Evolutionary conservation across 1,140 invertebrate genomes (phyloP).

Genomic region (Drosophila leontia): DNA sequence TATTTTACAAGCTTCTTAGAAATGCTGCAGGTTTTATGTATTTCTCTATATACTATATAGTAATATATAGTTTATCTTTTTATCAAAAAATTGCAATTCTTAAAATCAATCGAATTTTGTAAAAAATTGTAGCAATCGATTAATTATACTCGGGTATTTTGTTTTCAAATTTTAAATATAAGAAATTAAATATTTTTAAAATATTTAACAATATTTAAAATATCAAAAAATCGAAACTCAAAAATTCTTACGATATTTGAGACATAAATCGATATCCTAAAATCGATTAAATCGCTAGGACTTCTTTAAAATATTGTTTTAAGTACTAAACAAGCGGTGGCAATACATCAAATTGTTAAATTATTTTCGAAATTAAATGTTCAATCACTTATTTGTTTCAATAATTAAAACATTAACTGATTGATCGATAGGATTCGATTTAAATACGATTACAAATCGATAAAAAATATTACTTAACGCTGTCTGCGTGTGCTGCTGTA

Average conservation of each 20-base stretch:
- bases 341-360: not conserved
- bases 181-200: not conserved
- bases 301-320: too few species aligned
- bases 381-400: not conserved
- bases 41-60: not conserved
- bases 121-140: too few species aligned
- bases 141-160: too few species aligned
- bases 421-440: constrained; percentile 3
- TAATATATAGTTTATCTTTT: not conserved
- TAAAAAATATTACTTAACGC: not conserved
- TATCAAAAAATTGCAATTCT: not conserved
- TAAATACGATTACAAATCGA: constrained; percentile 1
- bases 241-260: not conserved
- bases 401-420: not conserved
- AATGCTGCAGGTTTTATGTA: not conserved
- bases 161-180: not conserved
- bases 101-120: too few species aligned
- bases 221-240: not conserved
- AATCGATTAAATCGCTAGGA: not conserved
- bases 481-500: constrained; percentile 22
- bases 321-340: too few species aligned
- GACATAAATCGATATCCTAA: not conserved
- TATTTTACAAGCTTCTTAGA: not conserved
- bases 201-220: too few species aligned
- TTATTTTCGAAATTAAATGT: not conserved